phyloP scores from a whole-genome alignment of 2,888 invertebrate genomes.

The Drepana falcataria region DNA sequence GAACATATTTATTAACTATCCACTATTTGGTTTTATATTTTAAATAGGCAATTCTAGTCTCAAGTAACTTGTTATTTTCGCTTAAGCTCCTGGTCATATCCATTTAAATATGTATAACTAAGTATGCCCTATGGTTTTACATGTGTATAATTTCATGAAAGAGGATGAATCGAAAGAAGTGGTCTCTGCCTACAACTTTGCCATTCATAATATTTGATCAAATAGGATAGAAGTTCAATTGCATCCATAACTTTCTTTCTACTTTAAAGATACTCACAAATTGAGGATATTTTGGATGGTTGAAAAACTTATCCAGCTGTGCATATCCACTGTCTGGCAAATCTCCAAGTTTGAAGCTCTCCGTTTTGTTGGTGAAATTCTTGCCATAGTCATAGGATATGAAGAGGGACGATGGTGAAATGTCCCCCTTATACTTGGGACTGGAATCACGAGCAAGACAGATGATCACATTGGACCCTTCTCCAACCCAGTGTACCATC shows the following conservation, averaged over 20 bases:
- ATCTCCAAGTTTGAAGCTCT: slow-evolving; percentile 79
- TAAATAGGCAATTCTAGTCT: too few relatives aligned
- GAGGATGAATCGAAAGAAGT: too few relatives aligned
- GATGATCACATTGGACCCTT: slow-evolving; percentile 91
- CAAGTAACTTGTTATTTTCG: too few relatives aligned
- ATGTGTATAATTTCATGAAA: too few relatives aligned
- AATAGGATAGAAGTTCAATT: too few relatives aligned
- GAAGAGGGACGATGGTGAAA: slow-evolving; percentile 88
- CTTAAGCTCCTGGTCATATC: too few relatives aligned
- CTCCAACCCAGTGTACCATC: slow-evolving; percentile 96
- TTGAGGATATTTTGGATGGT: slow-evolving; percentile 87
- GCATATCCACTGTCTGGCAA: slow-evolving; percentile 78
- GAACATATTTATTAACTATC: neutral
- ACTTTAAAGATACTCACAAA: slow-evolving; percentile 81
- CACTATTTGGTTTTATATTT: too few relatives aligned
- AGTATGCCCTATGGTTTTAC: too few relatives aligned
- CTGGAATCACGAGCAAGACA: slow-evolving; percentile 88
- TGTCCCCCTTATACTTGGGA: slow-evolving; percentile 66
- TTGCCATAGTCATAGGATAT: slow-evolving; percentile 93
- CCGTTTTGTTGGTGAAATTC: slow-evolving; percentile 86
- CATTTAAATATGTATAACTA: too few relatives aligned
- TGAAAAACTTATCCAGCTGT: slow-evolving; percentile 89
- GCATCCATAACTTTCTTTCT: neutral
- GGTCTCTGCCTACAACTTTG: too few relatives aligned
- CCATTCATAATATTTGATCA: too few relatives aligned